phyloP scores from a whole-genome alignment of 1,140 invertebrate genomes.

The Drosophila burlai region DNA sequence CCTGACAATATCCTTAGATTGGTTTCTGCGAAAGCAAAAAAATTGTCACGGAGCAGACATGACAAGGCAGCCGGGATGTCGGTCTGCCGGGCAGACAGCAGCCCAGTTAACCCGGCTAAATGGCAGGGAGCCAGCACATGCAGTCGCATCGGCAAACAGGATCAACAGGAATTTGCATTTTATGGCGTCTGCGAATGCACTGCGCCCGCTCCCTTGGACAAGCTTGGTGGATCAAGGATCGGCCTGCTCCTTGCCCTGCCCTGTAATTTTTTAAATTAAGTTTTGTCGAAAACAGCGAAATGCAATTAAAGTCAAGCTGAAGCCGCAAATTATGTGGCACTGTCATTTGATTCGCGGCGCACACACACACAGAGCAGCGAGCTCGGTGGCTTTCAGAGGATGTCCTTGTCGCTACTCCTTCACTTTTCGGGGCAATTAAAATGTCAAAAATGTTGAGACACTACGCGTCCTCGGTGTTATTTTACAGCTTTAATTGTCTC shows the following conservation, averaged over 20 bases:
- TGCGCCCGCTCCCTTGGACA: conserved; percentile 7
- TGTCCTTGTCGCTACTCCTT: conserved; percentile 44
- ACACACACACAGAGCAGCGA: background rate
- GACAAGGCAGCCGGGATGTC: conserved; percentile 44
- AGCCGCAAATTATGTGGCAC: conserved; percentile 57
- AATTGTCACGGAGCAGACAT: conserved; percentile 74
- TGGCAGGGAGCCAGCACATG: conserved; percentile 70
- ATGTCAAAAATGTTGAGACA: conserved; percentile 68
- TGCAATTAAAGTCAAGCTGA: conserved; percentile 67
- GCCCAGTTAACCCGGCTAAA: conserved; percentile 61
- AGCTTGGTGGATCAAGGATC: conserved; percentile 2
- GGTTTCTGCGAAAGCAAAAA: conserved; percentile 71
- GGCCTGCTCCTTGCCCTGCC: background rate
- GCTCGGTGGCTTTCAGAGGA: conserved; percentile 9
- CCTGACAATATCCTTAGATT: conserved; percentile 79
- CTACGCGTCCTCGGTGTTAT: conserved; percentile 45
- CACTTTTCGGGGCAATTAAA: conserved; percentile 67
- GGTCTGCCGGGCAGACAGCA: conserved; percentile 31
- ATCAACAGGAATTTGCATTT: conserved; percentile 84
- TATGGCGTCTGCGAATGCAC: conserved; percentile 78
- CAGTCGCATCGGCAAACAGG: conserved; percentile 77
- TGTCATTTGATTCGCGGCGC: conserved; percentile 58
- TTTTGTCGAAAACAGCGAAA: conserved; percentile 42
- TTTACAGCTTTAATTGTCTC: conserved; percentile 74
- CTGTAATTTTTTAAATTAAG: conserved; percentile 76